Base-by-base conservation (phyloP, 2,113 vertebrate genomes). In the Xiphias gladius region DNA sequence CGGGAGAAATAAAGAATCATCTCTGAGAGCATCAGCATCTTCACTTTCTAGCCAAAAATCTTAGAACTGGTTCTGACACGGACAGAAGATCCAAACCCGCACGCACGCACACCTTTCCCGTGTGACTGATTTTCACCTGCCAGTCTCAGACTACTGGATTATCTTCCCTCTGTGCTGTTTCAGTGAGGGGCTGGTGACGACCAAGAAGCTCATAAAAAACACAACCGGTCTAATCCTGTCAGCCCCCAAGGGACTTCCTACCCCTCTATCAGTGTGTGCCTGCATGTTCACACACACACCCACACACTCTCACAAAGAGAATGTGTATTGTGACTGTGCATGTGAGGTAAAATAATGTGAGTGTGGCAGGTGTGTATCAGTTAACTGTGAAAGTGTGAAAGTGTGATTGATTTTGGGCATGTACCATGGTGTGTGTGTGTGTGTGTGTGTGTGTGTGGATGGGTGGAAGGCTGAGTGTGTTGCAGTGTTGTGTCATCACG, bases 141-240 rank as follows among this genome's bases (percentile, higher is more conserved):
- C 35, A 26, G 82, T 80, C 80, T 86, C 82, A 39, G 79, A 61
- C 67, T 50, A 11, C 61, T 26, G 72, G 73, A 79, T 88, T 78
- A 87, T 85, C 77, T 83, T 72, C 68, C 32, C 65, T 68, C 59
- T 69, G 74, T 52, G 70, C 76, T 54, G 75, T 66, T 68, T 76
- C 73, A 52, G 52, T 46, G 37, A 68, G 80, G 78, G 58, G 46
- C 5, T 2, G 82, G 64, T 75, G 82, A 72, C 69, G 50, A 76
- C 30, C 73, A 81, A 85, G 83, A 55, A 50, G 4, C 84, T 80
- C 82, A 61, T 69, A 46, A 81, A 73, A 90, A 86, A 89, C 79
- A 84, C 19, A 50, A 66, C 46, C 57, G 6, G 43, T 63, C 68
- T 89, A 84, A 91, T 91, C 89, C 83, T 13, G 73, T 80, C 79